Conservation (phyloP, 2,888 invertebrate genomes). For the Machimus rusticus region DNA sequence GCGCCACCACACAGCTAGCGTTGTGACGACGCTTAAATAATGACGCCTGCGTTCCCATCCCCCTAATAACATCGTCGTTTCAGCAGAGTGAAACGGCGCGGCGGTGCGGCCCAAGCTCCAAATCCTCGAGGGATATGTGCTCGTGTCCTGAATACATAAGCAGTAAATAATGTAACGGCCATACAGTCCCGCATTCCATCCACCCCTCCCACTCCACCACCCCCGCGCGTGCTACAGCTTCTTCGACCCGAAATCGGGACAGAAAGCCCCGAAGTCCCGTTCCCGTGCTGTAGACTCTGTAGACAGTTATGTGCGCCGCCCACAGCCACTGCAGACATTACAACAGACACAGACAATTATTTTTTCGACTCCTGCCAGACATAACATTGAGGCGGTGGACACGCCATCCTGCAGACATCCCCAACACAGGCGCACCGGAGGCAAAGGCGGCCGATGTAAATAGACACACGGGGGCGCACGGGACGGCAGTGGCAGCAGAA, state of each 20-base stretch:
- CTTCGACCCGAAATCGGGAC: not conserved
- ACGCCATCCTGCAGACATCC: conserved; percentile 40
- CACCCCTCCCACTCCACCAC: not conserved
- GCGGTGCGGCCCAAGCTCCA: conserved; percentile 17
- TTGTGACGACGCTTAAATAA: conserved; percentile 42
- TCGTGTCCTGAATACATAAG: conserved; percentile 38
- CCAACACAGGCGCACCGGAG: conserved; percentile 7
- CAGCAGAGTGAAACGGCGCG: not conserved
- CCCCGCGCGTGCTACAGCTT: not conserved
- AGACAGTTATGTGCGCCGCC: conserved; percentile 19
- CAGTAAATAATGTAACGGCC: conserved; percentile 26
- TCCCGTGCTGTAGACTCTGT: not conserved
- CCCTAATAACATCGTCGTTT: not conserved
- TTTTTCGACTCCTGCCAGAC: conserved; percentile 47
- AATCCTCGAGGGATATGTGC: conserved; percentile 15
- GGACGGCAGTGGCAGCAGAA: not conserved
- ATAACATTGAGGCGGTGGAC: conserved; percentile 45
- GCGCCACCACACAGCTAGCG: conserved; percentile 1
- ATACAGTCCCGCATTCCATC: not conserved
- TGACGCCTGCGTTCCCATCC: conserved; percentile 44
- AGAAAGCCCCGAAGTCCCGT: not conserved
- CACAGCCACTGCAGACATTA: conserved; percentile 46
- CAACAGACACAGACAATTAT: conserved; percentile 44
- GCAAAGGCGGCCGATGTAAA: conserved; percentile 48
- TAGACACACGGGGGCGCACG: conserved; percentile 29